These are phyloP conservation scores for Distichodus sexfasciatus DNA, from an alignment of 2,797 vertebrate species.

Conservation along the genomic window DNA sequence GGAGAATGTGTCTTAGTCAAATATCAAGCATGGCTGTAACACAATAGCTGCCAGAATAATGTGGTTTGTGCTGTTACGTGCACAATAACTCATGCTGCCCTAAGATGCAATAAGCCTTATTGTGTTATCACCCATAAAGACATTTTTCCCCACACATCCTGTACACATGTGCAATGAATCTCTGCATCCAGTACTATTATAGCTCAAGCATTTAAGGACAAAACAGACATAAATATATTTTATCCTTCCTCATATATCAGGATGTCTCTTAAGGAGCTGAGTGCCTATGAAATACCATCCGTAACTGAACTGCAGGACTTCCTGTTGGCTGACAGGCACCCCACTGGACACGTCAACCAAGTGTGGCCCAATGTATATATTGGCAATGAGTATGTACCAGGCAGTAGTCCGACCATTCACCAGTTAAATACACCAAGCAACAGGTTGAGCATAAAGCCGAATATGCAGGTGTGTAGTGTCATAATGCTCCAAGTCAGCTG, in stretches of 20 bases:
- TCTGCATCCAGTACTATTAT: slow-evolving; percentile 6
- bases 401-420: slow-evolving; percentile 25
- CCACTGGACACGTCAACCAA: slow-evolving; percentile 81
- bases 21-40: slow-evolving; percentile 15
- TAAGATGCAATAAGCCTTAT: slow-evolving; percentile 8
- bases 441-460: slow-evolving; percentile 33
- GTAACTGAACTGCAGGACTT: slow-evolving; percentile 79
- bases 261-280: slow-evolving; percentile 64
- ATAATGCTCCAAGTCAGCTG: slow-evolving; percentile 25
- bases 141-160: not conserved
- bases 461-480: slow-evolving; percentile 31
- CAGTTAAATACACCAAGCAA: slow-evolving; percentile 13
- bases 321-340: slow-evolving; percentile 66
- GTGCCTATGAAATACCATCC: slow-evolving; percentile 69
- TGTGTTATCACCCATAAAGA: not conserved
- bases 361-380: slow-evolving; percentile 91
- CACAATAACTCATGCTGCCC: slow-evolving; percentile 13
- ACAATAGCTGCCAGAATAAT: slow-evolving; percentile 2
- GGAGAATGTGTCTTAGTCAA: slow-evolving; percentile 21
- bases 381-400: slow-evolving; percentile 80
- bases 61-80: slow-evolving; percentile 7
- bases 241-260: slow-evolving; percentile 45
- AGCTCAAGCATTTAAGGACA: slow-evolving; percentile 1
- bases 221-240: slow-evolving; percentile 12
- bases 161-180: not conserved